A percentile compares a stretch with the other conserved stretches of the same genome.
phyloP scores from a whole-genome alignment of 2,113 vertebrate species.

The Ceyx melanurus region DNA sequence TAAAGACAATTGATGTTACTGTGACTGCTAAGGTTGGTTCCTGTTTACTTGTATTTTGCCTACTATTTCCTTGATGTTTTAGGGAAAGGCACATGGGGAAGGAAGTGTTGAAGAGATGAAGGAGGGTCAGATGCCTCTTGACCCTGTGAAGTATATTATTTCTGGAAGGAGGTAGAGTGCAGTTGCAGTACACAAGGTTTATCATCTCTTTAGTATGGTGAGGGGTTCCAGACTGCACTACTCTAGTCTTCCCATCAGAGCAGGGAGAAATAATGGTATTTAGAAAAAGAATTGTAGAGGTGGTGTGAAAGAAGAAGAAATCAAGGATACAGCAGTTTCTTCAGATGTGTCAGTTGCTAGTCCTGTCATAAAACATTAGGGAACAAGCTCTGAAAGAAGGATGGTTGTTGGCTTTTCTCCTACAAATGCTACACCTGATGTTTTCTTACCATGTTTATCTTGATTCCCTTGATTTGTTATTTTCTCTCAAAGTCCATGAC shows the following conservation, averaged over 20 bases:
- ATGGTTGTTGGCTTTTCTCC: neutral
- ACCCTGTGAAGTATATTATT: neutral
- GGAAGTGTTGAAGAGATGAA: neutral
- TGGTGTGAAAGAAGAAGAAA: neutral
- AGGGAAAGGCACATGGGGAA: neutral
- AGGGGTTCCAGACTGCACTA: neutral
- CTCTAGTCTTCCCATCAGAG: neutral
- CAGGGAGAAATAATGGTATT: neutral
- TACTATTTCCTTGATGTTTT: neutral
- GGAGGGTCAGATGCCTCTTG: neutral
- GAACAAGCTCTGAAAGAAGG: neutral
- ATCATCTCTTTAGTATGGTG: rapidly evolving
- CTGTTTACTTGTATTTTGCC: neutral
- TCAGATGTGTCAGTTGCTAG: neutral
- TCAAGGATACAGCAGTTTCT: neutral
- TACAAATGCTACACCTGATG: neutral
- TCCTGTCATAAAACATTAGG: neutral
- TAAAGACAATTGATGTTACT: neutral
- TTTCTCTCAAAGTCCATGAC: neutral
- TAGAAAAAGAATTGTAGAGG: neutral
- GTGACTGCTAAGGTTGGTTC: neutral
- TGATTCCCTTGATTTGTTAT: neutral
- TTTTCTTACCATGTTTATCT: neutral
- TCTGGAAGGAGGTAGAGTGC: neutral
- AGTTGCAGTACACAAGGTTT: rapidly evolving